Evolutionary conservation across 2,113 vertebrate genomes (phyloP).

Genomic region (Regulus satrapa): DNA sequence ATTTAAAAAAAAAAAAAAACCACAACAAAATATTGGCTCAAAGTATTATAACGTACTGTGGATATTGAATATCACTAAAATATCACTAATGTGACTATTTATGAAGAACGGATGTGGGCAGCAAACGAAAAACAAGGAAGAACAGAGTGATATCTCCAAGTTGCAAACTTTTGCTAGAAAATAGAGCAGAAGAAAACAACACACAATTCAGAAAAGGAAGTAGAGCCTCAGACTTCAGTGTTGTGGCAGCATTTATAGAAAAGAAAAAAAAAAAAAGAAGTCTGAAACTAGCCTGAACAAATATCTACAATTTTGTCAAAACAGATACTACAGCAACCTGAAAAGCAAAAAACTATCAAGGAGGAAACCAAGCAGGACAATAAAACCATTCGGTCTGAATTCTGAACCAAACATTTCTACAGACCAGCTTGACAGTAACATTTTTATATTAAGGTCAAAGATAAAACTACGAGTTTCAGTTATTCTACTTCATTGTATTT

Average conservation of each 20-base stretch:
- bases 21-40: background rate
- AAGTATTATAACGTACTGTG: background rate
- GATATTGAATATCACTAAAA: background rate
- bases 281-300: background rate
- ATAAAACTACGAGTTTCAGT: background rate
- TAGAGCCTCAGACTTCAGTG: background rate
- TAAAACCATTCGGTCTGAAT: background rate
- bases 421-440: background rate
- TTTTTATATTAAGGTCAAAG: background rate
- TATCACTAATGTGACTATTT: background rate
- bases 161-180: background rate
- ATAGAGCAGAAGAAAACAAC: background rate
- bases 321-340: background rate
- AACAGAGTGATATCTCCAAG: background rate
- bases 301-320: background rate
- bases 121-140: background rate
- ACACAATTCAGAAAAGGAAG: background rate
- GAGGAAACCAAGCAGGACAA: background rate
- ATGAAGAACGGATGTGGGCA: background rate
- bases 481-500: background rate
- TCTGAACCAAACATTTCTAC: background rate
- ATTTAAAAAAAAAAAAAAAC: no score
- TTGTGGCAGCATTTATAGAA: background rate
- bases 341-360: background rate
- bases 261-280: background rate